These are phyloP conservation scores for Pinna nobilis DNA, from an alignment of 1,140 invertebrate genomes.

Conservation along the genomic window DNA sequence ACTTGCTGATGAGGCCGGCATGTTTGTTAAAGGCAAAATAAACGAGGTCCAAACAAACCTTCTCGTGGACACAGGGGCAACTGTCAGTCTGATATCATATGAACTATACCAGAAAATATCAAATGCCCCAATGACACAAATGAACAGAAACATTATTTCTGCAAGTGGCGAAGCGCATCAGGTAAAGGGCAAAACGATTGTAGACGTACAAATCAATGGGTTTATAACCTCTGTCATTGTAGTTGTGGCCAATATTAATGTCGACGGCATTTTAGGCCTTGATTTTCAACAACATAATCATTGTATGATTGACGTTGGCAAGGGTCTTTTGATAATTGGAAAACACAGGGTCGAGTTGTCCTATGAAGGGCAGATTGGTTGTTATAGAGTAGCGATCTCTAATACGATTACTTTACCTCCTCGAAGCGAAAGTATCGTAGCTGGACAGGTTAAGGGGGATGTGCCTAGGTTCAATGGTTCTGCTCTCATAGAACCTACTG, in stretches of 20 bases:
- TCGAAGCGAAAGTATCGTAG: not conserved
- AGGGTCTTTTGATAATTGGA: not conserved
- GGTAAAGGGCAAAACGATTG: not conserved
- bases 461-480: not conserved
- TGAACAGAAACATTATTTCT: not conserved
- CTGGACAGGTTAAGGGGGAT: not conserved
- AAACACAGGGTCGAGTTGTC: not conserved
- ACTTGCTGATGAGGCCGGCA: not conserved
- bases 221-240: not conserved
- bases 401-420: not conserved
- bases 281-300: not conserved
- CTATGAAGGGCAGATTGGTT: not conserved
- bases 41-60: not conserved
- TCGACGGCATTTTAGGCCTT: not conserved
- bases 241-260: not conserved
- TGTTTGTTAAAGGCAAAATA: not conserved
- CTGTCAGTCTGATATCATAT: not conserved
- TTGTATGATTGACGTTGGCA: not conserved
- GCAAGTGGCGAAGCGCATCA: not conserved
- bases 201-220: not conserved
- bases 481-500: not conserved
- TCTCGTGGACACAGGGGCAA: not conserved
- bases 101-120: not conserved
- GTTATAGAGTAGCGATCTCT: not conserved
- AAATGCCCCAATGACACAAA: not conserved